Evolutionary conservation across 2,888 invertebrate species (phyloP).

Genomic region (Dorcus hopei): DNA sequence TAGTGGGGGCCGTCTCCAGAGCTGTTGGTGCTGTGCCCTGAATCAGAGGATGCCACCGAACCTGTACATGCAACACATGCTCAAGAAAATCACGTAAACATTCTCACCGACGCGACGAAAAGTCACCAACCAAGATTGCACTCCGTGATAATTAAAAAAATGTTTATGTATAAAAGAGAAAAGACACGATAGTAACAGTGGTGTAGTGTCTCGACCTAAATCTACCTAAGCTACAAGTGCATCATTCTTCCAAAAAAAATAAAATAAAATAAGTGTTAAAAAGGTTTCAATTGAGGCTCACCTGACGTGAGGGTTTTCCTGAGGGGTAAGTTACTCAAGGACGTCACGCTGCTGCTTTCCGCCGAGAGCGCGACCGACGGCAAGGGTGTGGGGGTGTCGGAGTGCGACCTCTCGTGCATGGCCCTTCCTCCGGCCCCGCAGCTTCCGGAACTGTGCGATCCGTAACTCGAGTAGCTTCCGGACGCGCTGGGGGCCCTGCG

Average conservation of each 20-base stretch:
- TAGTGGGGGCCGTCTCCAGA: constrained; percentile 55
- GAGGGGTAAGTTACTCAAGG: constrained; percentile 83
- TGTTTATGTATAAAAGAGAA: not conserved
- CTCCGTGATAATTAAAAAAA: not conserved
- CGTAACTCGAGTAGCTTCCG: constrained; percentile 56
- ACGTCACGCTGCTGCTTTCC: constrained; percentile 93
- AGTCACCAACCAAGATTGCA: too few species aligned
- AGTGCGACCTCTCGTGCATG: constrained; percentile 86
- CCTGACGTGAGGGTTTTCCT: constrained; percentile 77
- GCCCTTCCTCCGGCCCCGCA: constrained; percentile 54
- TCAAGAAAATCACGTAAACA: not conserved
- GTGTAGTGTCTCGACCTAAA: not conserved
- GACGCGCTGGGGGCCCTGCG: constrained; percentile 54
- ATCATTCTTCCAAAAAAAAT: not conserved
- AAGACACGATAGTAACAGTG: constrained; percentile 9
- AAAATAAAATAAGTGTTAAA: not conserved
- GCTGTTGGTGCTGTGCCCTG: constrained; percentile 77
- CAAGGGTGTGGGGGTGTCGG: constrained; percentile 80
- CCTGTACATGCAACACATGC: constrained; percentile 50
- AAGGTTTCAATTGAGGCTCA: constrained; percentile 41
- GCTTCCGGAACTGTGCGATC: constrained; percentile 52
- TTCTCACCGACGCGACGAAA: too few species aligned
- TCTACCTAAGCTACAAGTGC: not conserved
- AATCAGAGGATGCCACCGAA: constrained; percentile 89
- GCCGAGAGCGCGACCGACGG: constrained; percentile 87